These are phyloP conservation scores for Diprion similis DNA, from an alignment of 1,140 invertebrate species.

Conservation along the genomic window DNA sequence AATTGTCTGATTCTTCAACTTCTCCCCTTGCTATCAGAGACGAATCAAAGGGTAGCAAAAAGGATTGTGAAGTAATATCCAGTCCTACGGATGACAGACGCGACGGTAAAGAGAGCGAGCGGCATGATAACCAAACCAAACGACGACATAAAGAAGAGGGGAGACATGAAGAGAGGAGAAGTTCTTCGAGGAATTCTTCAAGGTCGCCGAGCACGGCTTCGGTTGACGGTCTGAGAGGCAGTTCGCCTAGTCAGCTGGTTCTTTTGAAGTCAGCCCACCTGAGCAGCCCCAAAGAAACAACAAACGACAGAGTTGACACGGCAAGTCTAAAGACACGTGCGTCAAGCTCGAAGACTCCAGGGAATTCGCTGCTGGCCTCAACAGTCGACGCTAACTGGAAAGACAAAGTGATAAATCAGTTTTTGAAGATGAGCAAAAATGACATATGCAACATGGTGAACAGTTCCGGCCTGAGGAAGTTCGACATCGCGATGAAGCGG, in stretches of 20 bases:
- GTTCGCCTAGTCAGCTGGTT: too few species aligned
- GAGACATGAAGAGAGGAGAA: slow-evolving; percentile 16
- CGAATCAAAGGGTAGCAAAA: too few species aligned
- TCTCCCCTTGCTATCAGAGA: too few species aligned
- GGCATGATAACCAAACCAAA: neutral
- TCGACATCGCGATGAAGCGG: slow-evolving; percentile 58
- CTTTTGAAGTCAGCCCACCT: too few species aligned
- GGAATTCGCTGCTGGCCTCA: neutral
- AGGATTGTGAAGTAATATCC: too few species aligned
- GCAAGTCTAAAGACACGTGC: neutral
- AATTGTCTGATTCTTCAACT: too few species aligned
- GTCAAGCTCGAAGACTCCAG: neutral
- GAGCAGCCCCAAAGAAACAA: neutral
- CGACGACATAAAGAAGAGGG: slow-evolving; percentile 18
- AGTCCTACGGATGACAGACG: too few species aligned
- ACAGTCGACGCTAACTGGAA: slow-evolving; percentile 43
- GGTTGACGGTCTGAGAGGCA: too few species aligned
- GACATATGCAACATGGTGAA: slow-evolving; percentile 60
- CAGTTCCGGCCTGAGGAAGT: slow-evolving; percentile 56
- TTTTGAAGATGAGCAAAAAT: slow-evolving; percentile 59
- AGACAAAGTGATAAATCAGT: slow-evolving; percentile 52
- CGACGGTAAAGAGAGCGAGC: neutral
- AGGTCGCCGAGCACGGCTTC: too few species aligned
- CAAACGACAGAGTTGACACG: neutral
- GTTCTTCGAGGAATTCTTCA: neutral